Evolutionary conservation across 2,888 invertebrate species (phyloP).

Genomic region (Heliconius sara): DNA sequence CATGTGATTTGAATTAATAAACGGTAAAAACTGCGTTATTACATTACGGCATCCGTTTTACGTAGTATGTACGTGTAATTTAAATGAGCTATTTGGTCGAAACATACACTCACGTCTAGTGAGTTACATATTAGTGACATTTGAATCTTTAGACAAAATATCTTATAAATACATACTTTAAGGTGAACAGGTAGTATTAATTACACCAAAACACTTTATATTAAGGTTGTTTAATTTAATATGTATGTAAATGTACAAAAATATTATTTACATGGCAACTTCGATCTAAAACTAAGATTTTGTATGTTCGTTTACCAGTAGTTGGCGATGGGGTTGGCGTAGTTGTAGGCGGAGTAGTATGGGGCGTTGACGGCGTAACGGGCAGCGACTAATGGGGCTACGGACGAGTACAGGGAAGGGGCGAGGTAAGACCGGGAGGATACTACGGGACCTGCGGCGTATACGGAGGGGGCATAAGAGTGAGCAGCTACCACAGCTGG

Average conservation of each 20-base stretch:
- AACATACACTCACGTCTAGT: not conserved
- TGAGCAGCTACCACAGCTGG: conserved; percentile 49
- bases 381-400: conserved; percentile 44
- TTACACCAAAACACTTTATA: conserved; percentile 24
- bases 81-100: not conserved
- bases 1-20: not conserved
- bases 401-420: conserved; percentile 48
- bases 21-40: not conserved
- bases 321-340: conserved; percentile 39
- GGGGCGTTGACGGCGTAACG: conserved; percentile 31
- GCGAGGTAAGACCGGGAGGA: conserved; percentile 39
- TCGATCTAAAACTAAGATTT: conserved; percentile 33
- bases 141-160: not conserved
- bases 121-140: conserved; percentile 2
- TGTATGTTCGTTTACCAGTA: conserved; percentile 43
- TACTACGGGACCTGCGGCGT: conserved; percentile 39
- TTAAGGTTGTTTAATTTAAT: conserved; percentile 43
- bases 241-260: conserved; percentile 44
- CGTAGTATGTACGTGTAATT: not conserved
- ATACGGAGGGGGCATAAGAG: conserved; percentile 48
- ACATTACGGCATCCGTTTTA: not conserved
- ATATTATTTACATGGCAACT: conserved; percentile 46
- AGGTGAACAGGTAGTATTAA: conserved; percentile 34
- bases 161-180: conserved; percentile 7
- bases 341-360: conserved; percentile 40